These are phyloP conservation scores for Drosophila nigricruria DNA, from an alignment of 2,888 invertebrate species.

Conservation along the genomic window DNA sequence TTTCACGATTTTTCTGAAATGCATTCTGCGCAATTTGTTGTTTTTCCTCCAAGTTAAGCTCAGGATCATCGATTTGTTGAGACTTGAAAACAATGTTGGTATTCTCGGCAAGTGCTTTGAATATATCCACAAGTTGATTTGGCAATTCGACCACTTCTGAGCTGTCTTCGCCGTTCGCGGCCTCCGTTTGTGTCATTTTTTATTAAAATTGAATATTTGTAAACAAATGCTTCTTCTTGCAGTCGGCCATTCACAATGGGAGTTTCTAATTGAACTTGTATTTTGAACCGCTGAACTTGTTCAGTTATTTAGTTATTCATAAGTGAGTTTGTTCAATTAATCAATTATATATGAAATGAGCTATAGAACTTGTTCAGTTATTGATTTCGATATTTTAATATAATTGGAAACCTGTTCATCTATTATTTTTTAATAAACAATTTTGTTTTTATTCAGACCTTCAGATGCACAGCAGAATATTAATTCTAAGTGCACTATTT, in stretches of 20 bases:
- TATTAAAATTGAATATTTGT: slow-evolving; percentile 36
- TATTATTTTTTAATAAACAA: background rate
- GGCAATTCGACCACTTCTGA: slow-evolving; percentile 42
- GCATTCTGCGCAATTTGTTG: slow-evolving; percentile 88
- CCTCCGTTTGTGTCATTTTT: slow-evolving; percentile 47
- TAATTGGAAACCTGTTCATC: too few species aligned
- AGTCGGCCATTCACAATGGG: background rate
- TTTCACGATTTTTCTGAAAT: slow-evolving; percentile 88
- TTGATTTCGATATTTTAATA: too few species aligned
- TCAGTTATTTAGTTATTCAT: background rate
- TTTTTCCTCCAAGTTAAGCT: slow-evolving; percentile 90
- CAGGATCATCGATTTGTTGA: slow-evolving; percentile 92
- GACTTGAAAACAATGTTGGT: slow-evolving; percentile 89
- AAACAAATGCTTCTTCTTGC: slow-evolving; percentile 64
- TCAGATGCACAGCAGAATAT: background rate
- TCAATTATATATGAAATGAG: background rate
- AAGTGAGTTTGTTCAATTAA: background rate
- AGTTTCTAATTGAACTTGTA: background rate
- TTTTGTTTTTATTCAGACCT: too few species aligned
- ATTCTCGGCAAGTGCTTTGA: slow-evolving; percentile 78
- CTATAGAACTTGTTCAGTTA: background rate
- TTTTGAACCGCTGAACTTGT: background rate
- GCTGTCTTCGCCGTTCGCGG: slow-evolving; percentile 13
- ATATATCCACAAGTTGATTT: slow-evolving; percentile 69
- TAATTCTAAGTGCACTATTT: background rate